Percentiles rank a stretch among this genome's conserved stretches.
Conservation (phyloP, 2,113 vertebrate genomes). For the Chloropsis hardwickii region DNA sequence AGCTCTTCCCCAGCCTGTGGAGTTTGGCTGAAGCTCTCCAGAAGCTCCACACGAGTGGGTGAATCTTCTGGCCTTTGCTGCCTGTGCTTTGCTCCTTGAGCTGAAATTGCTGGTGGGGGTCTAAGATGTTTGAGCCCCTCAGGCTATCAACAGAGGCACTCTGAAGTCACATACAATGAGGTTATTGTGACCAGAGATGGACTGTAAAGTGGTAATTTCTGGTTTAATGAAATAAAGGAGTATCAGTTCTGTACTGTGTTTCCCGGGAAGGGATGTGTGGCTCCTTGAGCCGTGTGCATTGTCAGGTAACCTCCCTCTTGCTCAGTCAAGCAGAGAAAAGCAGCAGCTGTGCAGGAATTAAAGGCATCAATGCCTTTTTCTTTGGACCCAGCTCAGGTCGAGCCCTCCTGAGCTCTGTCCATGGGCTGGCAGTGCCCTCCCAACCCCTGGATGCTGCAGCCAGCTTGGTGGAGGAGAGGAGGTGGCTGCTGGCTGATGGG, state of each 20-base stretch:
- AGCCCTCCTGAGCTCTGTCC: neutral
- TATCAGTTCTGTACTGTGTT: slow-evolving; percentile 23
- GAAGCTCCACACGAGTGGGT: neutral
- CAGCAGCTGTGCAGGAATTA: slow-evolving; percentile 24
- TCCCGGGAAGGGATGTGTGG: slow-evolving; percentile 30
- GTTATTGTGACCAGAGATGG: neutral
- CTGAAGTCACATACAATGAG: neutral
- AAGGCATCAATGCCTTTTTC: neutral
- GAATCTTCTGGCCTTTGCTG: neutral
- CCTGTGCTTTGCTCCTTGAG: neutral
- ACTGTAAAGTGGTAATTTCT: slow-evolving; percentile 40
- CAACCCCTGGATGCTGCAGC: accelerated
- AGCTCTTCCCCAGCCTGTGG: neutral
- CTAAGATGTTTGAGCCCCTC: neutral
- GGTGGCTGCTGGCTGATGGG: neutral
- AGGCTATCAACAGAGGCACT: neutral
- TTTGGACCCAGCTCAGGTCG: neutral
- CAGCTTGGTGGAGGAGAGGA: accelerated
- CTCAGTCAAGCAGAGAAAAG: slow-evolving; percentile 46
- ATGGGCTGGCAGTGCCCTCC: accelerated
- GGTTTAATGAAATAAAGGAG: slow-evolving; percentile 28
- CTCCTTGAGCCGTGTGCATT: neutral
- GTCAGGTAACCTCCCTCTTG: slow-evolving; percentile 35
- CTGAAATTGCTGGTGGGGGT: neutral
- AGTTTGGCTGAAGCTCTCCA: neutral